A percentile compares a stretch with the other conserved stretches of the same genome.
Evolutionary conservation across 2,113 vertebrate species (phyloP).

Genomic region (Arizona elegans): DNA sequence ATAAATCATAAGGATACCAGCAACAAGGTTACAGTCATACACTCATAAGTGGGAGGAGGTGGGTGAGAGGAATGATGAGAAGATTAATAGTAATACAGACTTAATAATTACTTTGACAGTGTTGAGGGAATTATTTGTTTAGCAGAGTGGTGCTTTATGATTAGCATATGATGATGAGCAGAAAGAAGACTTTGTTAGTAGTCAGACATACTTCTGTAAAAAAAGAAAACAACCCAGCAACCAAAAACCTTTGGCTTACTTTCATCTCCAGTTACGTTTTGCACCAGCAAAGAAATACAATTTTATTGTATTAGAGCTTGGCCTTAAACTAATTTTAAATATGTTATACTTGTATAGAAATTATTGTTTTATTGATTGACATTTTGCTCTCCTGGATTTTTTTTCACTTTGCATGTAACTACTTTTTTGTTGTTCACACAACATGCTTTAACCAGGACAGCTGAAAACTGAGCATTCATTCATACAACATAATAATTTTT

Average conservation of each 20-base stretch:
- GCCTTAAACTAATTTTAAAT: background rate
- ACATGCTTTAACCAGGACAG: background rate
- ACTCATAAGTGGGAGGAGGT: too few species aligned
- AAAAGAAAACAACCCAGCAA: background rate
- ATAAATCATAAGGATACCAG: too few species aligned
- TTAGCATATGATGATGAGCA: too few species aligned
- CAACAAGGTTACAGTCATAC: too few species aligned
- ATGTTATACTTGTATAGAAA: background rate
- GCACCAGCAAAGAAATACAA: background rate
- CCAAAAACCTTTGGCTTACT: background rate
- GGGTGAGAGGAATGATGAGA: too few species aligned
- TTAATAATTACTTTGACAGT: too few species aligned
- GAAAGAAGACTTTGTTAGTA: background rate
- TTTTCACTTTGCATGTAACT: background rate
- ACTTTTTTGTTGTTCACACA: background rate
- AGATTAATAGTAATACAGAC: too few species aligned
- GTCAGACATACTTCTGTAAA: background rate
- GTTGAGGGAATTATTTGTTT: too few species aligned
- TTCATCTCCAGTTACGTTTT: background rate
- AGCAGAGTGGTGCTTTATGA: too few species aligned
- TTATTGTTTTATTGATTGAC: background rate
- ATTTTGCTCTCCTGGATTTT: background rate
- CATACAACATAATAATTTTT: background rate
- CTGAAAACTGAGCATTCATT: background rate
- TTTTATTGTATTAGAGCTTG: background rate